These are phyloP conservation scores for Sialis fuliginosa DNA, from an alignment of 2,888 invertebrate species.

Conservation along the genomic window DNA sequence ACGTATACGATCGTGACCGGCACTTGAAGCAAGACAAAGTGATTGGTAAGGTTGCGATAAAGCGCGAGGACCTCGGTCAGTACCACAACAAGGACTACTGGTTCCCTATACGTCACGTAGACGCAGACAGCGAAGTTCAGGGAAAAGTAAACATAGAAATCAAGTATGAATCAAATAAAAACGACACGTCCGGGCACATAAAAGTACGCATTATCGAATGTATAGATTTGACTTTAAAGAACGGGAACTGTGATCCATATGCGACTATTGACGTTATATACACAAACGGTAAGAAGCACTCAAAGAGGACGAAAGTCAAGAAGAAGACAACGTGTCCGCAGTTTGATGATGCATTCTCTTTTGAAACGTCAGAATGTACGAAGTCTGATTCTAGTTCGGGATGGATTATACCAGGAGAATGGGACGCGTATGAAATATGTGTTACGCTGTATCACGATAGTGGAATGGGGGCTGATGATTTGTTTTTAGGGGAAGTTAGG, in stretches of 20 bases:
- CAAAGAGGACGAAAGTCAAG: slow-evolving; percentile 66
- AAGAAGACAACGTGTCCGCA: slow-evolving; percentile 83
- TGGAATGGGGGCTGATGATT: slow-evolving; percentile 57
- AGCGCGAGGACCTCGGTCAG: slow-evolving; percentile 67
- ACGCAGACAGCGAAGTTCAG: slow-evolving; percentile 82
- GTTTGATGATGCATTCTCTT: slow-evolving; percentile 75
- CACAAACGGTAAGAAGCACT: slow-evolving; percentile 61
- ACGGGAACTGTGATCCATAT: slow-evolving; percentile 83
- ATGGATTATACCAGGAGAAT: slow-evolving; percentile 28
- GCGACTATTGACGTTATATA: slow-evolving; percentile 64
- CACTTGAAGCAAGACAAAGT: slow-evolving; percentile 72
- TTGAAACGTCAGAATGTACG: slow-evolving; percentile 35
- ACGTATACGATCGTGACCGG: slow-evolving; percentile 73
- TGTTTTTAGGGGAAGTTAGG: slow-evolving; percentile 77
- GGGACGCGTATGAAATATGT: slow-evolving; percentile 62
- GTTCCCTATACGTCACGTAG: slow-evolving; percentile 72
- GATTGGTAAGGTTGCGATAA: slow-evolving; percentile 72
- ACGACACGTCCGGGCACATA: slow-evolving; percentile 20
- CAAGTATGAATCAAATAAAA: slow-evolving; percentile 30
- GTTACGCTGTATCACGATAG: slow-evolving; percentile 77
- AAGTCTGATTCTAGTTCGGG: slow-evolving; percentile 37
- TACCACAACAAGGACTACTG: slow-evolving; percentile 88
- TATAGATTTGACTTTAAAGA: slow-evolving; percentile 72
- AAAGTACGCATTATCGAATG: slow-evolving; percentile 64
- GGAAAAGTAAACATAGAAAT: slow-evolving; percentile 69